Percentiles rank a stretch among this genome's conserved stretches.
phyloP scores from a whole-genome alignment of 1,140 invertebrate species.

The Eciton burchellii region DNA sequence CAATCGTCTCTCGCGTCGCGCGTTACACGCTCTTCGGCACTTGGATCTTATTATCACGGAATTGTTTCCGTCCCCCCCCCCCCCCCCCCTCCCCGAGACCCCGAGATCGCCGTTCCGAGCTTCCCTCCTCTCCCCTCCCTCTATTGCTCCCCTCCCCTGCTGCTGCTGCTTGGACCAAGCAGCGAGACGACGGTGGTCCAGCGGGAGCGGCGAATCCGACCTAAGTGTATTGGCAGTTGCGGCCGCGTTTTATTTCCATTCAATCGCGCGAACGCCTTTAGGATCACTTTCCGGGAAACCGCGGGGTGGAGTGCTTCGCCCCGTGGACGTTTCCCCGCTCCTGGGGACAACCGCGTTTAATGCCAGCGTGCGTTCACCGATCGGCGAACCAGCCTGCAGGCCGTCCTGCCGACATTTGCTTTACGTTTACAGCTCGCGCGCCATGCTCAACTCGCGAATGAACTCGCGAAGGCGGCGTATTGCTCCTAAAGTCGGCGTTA shows the following conservation, averaged over 20 bases:
- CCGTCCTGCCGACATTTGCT: not conserved
- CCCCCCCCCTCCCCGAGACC: too few relatives aligned
- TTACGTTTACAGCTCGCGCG: not conserved
- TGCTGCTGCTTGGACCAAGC: constrained; percentile 12
- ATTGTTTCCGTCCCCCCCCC: constrained; percentile 70
- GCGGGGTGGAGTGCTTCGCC: constrained; percentile 56
- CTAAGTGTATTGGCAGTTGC: constrained; percentile 79
- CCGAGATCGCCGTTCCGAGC: not conserved
- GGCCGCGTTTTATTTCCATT: constrained; percentile 79
- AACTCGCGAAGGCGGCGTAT: too few relatives aligned
- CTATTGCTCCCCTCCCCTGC: not conserved
- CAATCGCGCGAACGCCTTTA: constrained; percentile 75
- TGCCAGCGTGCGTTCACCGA: constrained; percentile 14
- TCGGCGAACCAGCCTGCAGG: not conserved
- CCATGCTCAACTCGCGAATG: too few relatives aligned
- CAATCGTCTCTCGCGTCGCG: constrained; percentile 6
- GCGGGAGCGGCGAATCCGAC: constrained; percentile 63
- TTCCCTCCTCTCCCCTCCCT: constrained; percentile 10
- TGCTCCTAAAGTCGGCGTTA: not conserved
- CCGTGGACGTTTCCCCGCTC: constrained; percentile 42
- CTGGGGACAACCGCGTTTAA: constrained; percentile 38
- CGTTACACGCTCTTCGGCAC: constrained; percentile 42
- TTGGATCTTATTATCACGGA: constrained; percentile 76
- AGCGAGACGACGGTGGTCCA: too few relatives aligned
- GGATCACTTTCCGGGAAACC: constrained; percentile 71